Evolutionary conservation across 2,888 invertebrate genomes (phyloP).

Genomic region (Pollenia labialis): DNA sequence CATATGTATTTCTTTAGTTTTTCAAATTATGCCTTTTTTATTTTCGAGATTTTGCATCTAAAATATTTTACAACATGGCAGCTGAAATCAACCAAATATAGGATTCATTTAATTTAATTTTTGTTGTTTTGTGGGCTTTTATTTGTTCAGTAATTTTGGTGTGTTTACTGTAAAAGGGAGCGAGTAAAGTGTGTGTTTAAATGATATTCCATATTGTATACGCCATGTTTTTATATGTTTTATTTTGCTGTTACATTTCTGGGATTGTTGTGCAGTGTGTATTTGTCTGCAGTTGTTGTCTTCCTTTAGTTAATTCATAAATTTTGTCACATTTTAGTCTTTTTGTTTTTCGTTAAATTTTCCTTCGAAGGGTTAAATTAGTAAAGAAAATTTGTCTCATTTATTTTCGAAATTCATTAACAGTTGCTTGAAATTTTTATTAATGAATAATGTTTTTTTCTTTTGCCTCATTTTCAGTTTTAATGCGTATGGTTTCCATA

Average conservation of each 20-base stretch:
- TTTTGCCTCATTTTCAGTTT: constrained; percentile 63
- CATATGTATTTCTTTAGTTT: constrained; percentile 42
- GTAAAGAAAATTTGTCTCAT: constrained; percentile 72
- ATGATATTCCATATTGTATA: constrained; percentile 52
- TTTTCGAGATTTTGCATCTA: constrained; percentile 51
- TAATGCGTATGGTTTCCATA: constrained; percentile 63
- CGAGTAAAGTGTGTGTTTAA: constrained; percentile 15
- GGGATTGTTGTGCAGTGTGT: background rate
- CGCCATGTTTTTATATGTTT: constrained; percentile 59
- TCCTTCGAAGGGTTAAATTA: constrained; percentile 66
- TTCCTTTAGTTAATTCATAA: constrained; percentile 72
- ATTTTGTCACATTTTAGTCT: constrained; percentile 69
- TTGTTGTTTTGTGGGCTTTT: background rate
- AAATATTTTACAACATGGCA: constrained; percentile 69
- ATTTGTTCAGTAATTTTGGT: constrained; percentile 1
- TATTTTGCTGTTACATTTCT: constrained; percentile 30
- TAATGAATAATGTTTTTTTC: constrained; percentile 49
- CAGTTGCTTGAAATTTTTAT: constrained; percentile 67
- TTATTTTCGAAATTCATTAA: constrained; percentile 73
- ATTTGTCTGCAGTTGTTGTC: constrained; percentile 68
- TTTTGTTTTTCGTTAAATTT: constrained; percentile 18
- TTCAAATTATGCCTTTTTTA: constrained; percentile 1
- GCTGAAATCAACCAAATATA: constrained; percentile 72
- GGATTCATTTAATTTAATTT: constrained; percentile 68
- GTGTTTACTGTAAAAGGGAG: constrained; percentile 29